Conservation (phyloP, 2,113 vertebrate genomes). For the Arizona elegans region DNA sequence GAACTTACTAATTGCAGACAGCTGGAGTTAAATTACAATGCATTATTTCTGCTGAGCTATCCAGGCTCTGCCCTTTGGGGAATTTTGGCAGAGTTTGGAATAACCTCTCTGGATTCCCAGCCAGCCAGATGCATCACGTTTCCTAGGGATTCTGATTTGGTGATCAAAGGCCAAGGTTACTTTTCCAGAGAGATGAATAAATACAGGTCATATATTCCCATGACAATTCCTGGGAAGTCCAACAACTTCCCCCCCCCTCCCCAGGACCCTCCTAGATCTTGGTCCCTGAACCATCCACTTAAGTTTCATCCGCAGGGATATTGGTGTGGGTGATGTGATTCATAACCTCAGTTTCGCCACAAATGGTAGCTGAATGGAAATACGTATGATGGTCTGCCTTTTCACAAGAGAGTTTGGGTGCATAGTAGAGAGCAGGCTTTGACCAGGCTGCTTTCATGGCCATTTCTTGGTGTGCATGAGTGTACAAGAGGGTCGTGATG, state of each 20-base stretch:
- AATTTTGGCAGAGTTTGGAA: neutral
- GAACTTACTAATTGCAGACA: too few species aligned
- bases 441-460: neutral
- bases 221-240: neutral
- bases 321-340: neutral
- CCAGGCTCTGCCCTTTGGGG: too few species aligned
- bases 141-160: neutral
- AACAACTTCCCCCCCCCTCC: neutral
- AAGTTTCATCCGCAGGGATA: slow-evolving; percentile 4
- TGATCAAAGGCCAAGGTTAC: neutral
- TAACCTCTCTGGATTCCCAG: neutral
- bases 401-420: neutral
- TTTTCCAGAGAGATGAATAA: slow-evolving; percentile 20
- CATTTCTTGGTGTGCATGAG: neutral
- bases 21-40: too few species aligned
- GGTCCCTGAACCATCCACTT: slow-evolving; percentile 2
- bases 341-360: neutral
- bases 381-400: neutral
- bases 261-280: neutral
- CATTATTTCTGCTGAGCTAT: too few species aligned
- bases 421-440: neutral
- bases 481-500: neutral
- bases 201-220: slow-evolving; percentile 5
- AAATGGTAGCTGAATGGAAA: slow-evolving; percentile 13
- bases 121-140: neutral